phyloP scores from a whole-genome alignment of 1,140 invertebrate species.

The Scaptomyza montana region DNA sequence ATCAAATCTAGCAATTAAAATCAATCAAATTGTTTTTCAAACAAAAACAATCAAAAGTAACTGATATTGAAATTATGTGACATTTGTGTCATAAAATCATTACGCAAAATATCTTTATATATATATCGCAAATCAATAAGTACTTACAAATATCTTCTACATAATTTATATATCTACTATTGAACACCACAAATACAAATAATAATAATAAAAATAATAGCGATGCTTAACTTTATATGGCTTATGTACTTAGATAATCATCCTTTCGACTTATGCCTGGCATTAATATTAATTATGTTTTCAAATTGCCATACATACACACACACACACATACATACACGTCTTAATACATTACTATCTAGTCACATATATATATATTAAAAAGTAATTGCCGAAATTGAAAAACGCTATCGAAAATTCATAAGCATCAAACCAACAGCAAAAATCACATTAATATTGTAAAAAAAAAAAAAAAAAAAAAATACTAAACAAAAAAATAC shows the following conservation, averaged over 20 bases:
- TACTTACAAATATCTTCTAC: slow-evolving; percentile 11
- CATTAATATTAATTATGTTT: slow-evolving; percentile 68
- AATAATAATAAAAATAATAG: slow-evolving; percentile 33
- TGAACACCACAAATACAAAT: slow-evolving; percentile 20
- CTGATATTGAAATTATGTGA: slow-evolving; percentile 57
- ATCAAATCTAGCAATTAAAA: slow-evolving; percentile 47
- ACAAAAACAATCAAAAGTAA: slow-evolving; percentile 30
- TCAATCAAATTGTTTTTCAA: slow-evolving; percentile 40
- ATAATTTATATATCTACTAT: slow-evolving; percentile 18
- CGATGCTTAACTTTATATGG: slow-evolving; percentile 72
- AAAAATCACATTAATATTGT: slow-evolving; percentile 56
- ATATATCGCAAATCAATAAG: slow-evolving; percentile 21
- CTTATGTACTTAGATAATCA: slow-evolving; percentile 75
- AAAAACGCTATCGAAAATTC: slow-evolving; percentile 65
- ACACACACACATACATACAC: slow-evolving; percentile 38
- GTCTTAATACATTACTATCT: slow-evolving; percentile 53
- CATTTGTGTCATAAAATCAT: slow-evolving; percentile 55
- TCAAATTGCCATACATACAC: slow-evolving; percentile 35
- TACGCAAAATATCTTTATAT: slow-evolving; percentile 36
- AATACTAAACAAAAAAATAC: slow-evolving; percentile 21
- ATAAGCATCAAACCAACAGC: slow-evolving; percentile 66
- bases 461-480: slow-evolving; percentile 53
- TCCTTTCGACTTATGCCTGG: slow-evolving; percentile 78
- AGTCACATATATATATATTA: slow-evolving; percentile 52
- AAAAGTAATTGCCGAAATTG: slow-evolving; percentile 50